Percentiles rank a stretch among this genome's conserved stretches.
phyloP scores from a whole-genome alignment of 2,113 vertebrate species.

The Silurus glanis region DNA sequence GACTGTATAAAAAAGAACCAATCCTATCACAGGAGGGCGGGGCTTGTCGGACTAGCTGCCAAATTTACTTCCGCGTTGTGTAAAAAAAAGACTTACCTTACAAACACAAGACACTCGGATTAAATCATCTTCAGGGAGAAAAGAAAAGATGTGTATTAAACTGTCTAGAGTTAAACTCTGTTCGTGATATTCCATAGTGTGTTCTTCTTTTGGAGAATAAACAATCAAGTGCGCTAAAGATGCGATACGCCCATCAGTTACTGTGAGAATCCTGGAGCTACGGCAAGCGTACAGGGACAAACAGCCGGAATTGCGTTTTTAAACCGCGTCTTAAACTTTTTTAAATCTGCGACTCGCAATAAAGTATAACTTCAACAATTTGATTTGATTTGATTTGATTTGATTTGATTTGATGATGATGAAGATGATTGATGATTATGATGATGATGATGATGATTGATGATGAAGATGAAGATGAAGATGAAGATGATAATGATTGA shows the following conservation, averaged over 20 bases:
- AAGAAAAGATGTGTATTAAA: slow-evolving; percentile 69
- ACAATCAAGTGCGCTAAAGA: not conserved
- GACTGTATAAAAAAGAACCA: not conserved
- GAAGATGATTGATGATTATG: too few species aligned
- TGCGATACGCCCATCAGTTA: not conserved
- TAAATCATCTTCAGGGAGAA: slow-evolving; percentile 66
- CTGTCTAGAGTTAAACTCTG: slow-evolving; percentile 63
- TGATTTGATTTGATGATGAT: too few species aligned
- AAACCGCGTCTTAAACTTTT: not conserved
- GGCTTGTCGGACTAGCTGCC: not conserved
- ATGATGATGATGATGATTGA: too few species aligned
- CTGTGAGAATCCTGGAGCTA: not conserved
- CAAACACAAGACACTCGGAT: slow-evolving; percentile 66
- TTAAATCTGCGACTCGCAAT: not conserved
- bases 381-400: too few species aligned
- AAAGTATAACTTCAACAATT: too few species aligned
- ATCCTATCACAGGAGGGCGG: not conserved
- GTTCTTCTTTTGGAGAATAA: slow-evolving; percentile 1
- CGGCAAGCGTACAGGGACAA: not conserved
- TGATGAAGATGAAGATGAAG: too few species aligned
- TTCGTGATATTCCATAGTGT: not conserved
- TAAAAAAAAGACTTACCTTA: slow-evolving; percentile 60
- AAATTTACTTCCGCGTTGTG: not conserved
- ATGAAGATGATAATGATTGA: too few species aligned
- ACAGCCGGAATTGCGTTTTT: not conserved